Conservation (phyloP, 2,113 vertebrate species). For the Mirza zaza region DNA sequence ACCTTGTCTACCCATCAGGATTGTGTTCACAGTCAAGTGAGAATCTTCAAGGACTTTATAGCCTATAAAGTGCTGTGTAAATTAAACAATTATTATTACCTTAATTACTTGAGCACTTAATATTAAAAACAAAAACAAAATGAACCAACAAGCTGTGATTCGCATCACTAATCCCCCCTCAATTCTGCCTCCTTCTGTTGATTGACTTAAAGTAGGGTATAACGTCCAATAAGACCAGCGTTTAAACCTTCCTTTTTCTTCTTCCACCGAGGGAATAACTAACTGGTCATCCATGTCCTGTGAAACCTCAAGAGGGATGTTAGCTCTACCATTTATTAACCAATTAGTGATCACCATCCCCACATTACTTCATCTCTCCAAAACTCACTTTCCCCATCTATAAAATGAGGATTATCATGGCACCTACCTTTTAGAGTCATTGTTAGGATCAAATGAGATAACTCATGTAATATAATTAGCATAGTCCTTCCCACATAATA, state of each 20-base stretch:
- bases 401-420: neutral
- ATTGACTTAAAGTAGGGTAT: neutral
- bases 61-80: neutral
- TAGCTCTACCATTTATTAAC: constrained; percentile 31
- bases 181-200: neutral
- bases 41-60: constrained; percentile 16
- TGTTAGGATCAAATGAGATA: neutral
- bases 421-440: neutral
- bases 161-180: neutral
- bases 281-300: neutral
- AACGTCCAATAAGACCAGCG: constrained; percentile 4
- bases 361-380: constrained; percentile 23
- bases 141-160: neutral
- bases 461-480: constrained; percentile 8
- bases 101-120: constrained; percentile 49
- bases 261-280: neutral
- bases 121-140: constrained; percentile 38
- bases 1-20: neutral
- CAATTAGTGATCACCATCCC: neutral
- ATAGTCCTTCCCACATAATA: neutral
- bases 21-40: constrained; percentile 45
- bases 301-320: neutral
- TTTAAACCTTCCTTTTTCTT: constrained; percentile 9
- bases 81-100: constrained; percentile 1
- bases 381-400: constrained; percentile 4